Evolutionary conservation across 2,113 vertebrate species (phyloP), one percentile per base, ranked within the genome.

Genomic region (Phoenicopterus ruber): DNA sequence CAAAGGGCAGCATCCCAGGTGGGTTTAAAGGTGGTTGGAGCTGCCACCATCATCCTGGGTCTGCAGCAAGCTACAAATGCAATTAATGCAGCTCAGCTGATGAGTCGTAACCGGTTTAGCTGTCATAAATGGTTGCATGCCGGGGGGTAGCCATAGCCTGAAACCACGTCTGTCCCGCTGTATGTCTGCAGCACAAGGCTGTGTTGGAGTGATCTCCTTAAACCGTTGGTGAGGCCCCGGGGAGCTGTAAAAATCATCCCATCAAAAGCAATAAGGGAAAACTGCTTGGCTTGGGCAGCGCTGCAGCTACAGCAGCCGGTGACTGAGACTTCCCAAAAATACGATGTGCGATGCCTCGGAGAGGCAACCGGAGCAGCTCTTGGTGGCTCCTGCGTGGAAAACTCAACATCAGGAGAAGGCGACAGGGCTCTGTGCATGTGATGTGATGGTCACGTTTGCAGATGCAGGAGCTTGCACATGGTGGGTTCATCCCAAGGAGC

Each of bases 161-260:
- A 63, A 50, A 38, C 54, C 2, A 7, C 0, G 4, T 36, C 74
- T 67, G 40, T 36, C 40, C 40, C 2, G 3, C 44, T 18, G 63
- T 17, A 47, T 0, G 3, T 44, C 58, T 72, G 86, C 42, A 78
- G 82, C 49, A 29, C 29, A 15, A 38, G 58, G 81, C 34, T 34
- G 42, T 3, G 5, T 17, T 32, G 21, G 34, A 90, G 34, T 1
- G 8, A 9, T 40, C 55, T 62, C 42, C 85, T 78, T 42, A 55
- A 61, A 67, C 24, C 7, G 0, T 10, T 3, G 0, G 15, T n/a
- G 54, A 38, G 38, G 10, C 19, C 29, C 34, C 0, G 0, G 29
- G 44, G 47, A 70, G 44, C 44, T 47, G 55, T 63, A 52, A 73
- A 70, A 90, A 50, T 52, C 36, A 32, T 57, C 71, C 34, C 86